Conservation (phyloP, 2,113 vertebrate species). For the Microcebus griseorufus region DNA sequence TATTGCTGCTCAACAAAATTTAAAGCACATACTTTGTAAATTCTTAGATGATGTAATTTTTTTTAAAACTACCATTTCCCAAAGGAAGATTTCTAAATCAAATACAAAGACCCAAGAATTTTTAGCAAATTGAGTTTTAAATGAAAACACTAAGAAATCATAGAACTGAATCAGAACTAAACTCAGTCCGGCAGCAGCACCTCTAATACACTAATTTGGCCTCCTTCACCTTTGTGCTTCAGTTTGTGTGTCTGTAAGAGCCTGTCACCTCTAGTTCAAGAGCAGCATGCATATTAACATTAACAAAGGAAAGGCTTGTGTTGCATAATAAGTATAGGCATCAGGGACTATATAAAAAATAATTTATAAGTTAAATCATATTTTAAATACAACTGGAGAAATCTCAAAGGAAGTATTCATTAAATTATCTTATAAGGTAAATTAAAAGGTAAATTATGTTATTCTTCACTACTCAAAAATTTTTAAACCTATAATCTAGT, state of each 20-base stretch:
- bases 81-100: constrained; percentile 15
- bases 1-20: background rate
- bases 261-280: background rate
- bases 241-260: background rate
- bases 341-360: background rate
- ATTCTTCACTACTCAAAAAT: background rate
- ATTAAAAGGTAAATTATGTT: background rate
- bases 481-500: background rate
- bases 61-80: background rate
- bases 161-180: background rate
- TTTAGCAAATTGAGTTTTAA: background rate
- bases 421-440: background rate
- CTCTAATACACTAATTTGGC: background rate
- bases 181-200: fast-evolving
- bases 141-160: background rate
- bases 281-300: fast-evolving
- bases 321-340: fast-evolving
- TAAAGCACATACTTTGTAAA: background rate
- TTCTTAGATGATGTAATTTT: background rate
- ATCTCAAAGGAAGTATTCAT: background rate
- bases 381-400: background rate
- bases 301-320: fast-evolving
- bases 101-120: background rate
- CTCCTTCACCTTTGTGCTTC: background rate
- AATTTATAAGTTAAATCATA: background rate